phyloP scores from a whole-genome alignment of 2,797 vertebrate species.

The Clamator glandarius region DNA sequence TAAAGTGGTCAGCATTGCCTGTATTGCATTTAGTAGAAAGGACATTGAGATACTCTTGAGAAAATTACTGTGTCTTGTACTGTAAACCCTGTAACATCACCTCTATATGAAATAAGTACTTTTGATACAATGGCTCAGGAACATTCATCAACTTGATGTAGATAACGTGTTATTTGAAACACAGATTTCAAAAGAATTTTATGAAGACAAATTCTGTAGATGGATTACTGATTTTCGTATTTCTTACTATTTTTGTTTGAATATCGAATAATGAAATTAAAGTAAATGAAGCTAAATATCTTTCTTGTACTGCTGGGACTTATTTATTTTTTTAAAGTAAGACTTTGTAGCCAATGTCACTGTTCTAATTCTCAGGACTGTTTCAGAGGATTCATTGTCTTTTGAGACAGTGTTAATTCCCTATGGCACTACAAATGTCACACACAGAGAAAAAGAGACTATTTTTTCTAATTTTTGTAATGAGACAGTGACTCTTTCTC shows the following conservation, averaged over 20 bases:
- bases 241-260: background rate
- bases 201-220: background rate
- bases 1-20: background rate
- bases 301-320: background rate
- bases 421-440: background rate
- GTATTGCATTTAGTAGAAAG: background rate
- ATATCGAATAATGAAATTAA: background rate
- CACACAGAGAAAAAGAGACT: background rate
- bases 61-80: background rate
- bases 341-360: background rate
- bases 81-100: background rate
- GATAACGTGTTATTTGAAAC: background rate
- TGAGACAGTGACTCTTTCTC: background rate
- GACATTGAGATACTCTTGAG: background rate
- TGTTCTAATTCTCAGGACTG: background rate
- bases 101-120: background rate
- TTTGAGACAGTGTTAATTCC: background rate
- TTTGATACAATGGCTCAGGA: background rate
- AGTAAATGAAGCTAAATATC: background rate
- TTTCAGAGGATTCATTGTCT: background rate
- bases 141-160: background rate
- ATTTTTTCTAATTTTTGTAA: background rate
- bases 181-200: background rate
- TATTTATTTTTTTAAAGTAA: background rate
- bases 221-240: background rate